phyloP scores from a whole-genome alignment of 2,113 vertebrate genomes.

The Tiliqua scincoides region DNA sequence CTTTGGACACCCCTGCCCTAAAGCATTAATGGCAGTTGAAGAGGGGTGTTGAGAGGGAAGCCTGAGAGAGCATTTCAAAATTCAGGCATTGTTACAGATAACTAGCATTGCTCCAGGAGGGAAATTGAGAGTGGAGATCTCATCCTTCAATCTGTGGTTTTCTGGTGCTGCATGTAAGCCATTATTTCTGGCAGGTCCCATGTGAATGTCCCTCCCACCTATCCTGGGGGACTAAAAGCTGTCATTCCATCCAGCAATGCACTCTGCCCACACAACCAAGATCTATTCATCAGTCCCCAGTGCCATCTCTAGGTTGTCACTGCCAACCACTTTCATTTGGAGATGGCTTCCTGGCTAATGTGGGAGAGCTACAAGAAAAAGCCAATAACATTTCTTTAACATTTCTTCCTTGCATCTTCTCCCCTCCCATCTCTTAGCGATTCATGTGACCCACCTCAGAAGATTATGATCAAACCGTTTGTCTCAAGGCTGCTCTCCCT shows the following conservation, averaged over 20 bases:
- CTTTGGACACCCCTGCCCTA: too few relatives aligned
- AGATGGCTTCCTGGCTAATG: not conserved
- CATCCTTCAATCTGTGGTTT: not conserved
- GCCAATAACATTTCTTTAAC: not conserved
- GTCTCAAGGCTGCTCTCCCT: too few relatives aligned
- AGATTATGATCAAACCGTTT: not conserved
- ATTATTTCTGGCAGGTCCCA: not conserved
- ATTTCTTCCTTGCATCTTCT: not conserved
- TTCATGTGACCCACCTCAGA: not conserved
- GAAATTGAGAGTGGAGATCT: not conserved
- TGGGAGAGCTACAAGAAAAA: not conserved
- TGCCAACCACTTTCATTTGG: not conserved
- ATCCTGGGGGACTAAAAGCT: not conserved
- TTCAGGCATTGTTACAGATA: not conserved
- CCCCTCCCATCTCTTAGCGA: not conserved
- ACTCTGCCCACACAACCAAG: not conserved
- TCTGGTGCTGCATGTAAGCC: not conserved
- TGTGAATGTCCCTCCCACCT: not conserved
- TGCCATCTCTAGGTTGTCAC: not conserved
- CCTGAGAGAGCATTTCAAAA: not conserved
- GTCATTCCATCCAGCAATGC: not conserved
- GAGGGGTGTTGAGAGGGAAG: not conserved
- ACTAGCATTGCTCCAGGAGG: not conserved
- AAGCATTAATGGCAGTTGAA: too few relatives aligned
- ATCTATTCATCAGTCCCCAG: not conserved